phyloP scores from a whole-genome alignment of 2,797 vertebrate genomes.

The Paguma larvata region DNA sequence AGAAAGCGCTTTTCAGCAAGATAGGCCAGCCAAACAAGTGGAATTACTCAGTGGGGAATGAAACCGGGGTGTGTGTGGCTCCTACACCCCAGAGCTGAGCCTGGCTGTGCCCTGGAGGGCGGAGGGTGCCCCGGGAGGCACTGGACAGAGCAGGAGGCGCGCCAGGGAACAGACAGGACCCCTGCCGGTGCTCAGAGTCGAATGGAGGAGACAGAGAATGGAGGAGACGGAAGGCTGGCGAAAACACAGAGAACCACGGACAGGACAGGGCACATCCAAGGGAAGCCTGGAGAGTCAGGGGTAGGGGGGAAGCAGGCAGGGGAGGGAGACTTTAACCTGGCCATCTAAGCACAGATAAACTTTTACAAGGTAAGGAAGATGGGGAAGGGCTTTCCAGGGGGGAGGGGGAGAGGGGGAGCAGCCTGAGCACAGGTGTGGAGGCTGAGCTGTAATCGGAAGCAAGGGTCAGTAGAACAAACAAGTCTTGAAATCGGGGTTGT shows the following conservation, averaged over 20 bases:
- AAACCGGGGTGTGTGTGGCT: neutral
- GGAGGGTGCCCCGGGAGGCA: fast-evolving
- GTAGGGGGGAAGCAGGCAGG: neutral
- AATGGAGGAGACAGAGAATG: neutral
- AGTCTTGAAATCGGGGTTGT: neutral
- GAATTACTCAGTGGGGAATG: fast-evolving
- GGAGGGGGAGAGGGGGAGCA: neutral
- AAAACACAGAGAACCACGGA: no score
- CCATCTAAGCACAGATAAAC: neutral
- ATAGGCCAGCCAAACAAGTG: fast-evolving
- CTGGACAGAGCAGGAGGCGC: no score
- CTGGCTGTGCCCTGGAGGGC: fast-evolving
- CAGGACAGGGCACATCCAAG: neutral
- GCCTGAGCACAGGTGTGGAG: neutral
- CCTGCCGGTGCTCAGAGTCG: neutral
- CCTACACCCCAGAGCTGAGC: fast-evolving
- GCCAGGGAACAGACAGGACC: fast-evolving
- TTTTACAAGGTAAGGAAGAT: no score
- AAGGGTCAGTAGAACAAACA: no score
- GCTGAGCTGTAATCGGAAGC: neutral
- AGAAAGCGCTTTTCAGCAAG: neutral
- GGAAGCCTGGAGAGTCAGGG: neutral
- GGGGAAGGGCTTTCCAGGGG: neutral
- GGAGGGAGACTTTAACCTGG: neutral
- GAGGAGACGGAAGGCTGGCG: neutral